Percentiles rank a stretch among this genome's conserved stretches.
phyloP scores from a whole-genome alignment of 2,797 vertebrate genomes.

The Toxotes lorentzi region DNA sequence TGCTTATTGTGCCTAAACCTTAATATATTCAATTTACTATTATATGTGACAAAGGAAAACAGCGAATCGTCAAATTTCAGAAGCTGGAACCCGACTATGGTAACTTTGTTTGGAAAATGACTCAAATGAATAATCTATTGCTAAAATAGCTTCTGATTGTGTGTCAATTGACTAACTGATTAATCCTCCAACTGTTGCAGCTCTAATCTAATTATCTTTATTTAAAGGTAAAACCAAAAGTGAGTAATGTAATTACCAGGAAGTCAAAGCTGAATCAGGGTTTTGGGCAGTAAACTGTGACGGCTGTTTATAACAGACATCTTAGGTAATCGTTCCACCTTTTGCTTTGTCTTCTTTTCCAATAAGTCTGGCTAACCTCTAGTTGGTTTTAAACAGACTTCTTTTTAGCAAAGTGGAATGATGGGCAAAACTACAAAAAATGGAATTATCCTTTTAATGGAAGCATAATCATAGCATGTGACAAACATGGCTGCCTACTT shows the following conservation, averaged over 20 bases:
- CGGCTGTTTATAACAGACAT: neutral
- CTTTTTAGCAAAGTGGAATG: neutral
- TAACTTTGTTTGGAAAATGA: neutral
- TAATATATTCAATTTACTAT: neutral
- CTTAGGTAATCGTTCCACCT: neutral
- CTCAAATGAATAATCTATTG: neutral
- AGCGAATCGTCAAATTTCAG: neutral
- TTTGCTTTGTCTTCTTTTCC: neutral
- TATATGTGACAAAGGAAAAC: neutral
- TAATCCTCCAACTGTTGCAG: neutral
- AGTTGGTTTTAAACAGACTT: neutral
- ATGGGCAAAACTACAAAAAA: neutral
- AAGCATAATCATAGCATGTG: neutral
- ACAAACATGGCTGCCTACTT: conserved; percentile 3
- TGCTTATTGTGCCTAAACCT: too few species aligned
- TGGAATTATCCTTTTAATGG: neutral
- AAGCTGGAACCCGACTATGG: neutral
- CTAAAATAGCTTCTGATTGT: neutral
- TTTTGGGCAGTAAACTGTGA: neutral
- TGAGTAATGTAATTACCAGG: neutral
- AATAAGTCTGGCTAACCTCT: neutral
- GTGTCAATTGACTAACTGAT: too few species aligned
- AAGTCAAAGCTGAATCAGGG: neutral
- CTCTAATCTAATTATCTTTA: neutral
- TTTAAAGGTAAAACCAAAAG: neutral